Evolutionary conservation across 2,888 invertebrate genomes (phyloP).

Genomic region (Euphydryas editha): DNA sequence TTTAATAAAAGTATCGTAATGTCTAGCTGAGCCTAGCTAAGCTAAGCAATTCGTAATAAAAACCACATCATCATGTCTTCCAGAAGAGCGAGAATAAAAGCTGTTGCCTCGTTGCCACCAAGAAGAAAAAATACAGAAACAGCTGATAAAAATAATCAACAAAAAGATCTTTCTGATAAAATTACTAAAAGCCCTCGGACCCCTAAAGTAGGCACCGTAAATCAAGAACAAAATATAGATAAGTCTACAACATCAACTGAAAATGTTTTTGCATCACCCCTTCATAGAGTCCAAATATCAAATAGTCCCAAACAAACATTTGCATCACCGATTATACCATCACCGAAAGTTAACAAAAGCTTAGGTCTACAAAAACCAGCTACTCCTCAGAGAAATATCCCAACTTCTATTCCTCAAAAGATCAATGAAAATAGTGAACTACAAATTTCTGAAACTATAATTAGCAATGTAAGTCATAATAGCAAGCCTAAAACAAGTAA

Average conservation of each 20-base stretch:
- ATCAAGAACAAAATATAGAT: conserved; percentile 45
- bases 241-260: not conserved
- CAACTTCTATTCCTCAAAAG: conserved; percentile 45
- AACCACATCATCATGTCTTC: conserved; percentile 78
- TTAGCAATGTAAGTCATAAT: conserved; percentile 46
- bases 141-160: conserved; percentile 51
- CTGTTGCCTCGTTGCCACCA: conserved; percentile 86
- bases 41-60: no score
- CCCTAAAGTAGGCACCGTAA: conserved; percentile 42
- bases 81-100: conserved; percentile 89
- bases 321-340: conserved; percentile 45
- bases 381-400: conserved; percentile 31
- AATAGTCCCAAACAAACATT: conserved; percentile 42
- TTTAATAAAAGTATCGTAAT: no score
- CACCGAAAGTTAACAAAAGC: conserved; percentile 49
- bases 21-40: no score
- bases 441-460: conserved; percentile 43
- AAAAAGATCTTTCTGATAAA: conserved; percentile 37
- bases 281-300: conserved; percentile 38
- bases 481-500: conserved; percentile 44
- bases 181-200: conserved; percentile 43
- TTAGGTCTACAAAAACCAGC: conserved; percentile 44
- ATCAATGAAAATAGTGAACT: conserved; percentile 46
- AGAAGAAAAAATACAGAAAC: conserved; percentile 68
- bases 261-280: conserved; percentile 39